phyloP scores from a whole-genome alignment of 1,140 invertebrate genomes.

The Caerostris darwini region DNA sequence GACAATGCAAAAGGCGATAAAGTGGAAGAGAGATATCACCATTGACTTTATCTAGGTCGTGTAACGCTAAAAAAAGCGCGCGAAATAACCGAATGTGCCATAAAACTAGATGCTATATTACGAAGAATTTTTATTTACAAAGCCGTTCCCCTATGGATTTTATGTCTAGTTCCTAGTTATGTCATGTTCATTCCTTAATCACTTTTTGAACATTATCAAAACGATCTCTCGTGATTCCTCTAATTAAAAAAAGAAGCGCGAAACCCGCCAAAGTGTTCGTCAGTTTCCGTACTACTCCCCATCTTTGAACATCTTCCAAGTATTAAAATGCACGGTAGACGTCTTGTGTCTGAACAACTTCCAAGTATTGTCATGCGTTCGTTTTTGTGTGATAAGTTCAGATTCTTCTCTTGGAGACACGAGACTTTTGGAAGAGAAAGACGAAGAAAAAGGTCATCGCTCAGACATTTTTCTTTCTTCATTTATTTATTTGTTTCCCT shows the following conservation, averaged over 20 bases:
- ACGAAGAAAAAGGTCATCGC: constrained; percentile 47
- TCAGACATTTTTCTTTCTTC: constrained; percentile 15
- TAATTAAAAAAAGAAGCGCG: not conserved
- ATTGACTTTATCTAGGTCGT: too few species aligned
- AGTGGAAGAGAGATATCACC: too few species aligned
- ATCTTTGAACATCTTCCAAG: constrained; percentile 29
- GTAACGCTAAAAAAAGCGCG: too few species aligned
- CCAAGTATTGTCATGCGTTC: constrained; percentile 18
- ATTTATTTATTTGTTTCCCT: not conserved
- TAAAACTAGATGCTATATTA: too few species aligned
- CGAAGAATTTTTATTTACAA: too few species aligned
- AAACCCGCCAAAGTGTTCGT: not conserved
- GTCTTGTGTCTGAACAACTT: constrained; percentile 11
- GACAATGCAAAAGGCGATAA: too few species aligned
- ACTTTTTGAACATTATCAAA: not conserved
- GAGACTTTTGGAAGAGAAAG: constrained; percentile 1
- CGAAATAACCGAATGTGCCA: too few species aligned
- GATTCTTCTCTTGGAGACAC: not conserved
- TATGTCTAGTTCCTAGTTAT: too few species aligned
- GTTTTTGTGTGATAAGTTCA: constrained; percentile 33
- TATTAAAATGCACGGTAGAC: not conserved
- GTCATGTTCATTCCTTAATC: too few species aligned
- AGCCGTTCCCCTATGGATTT: too few species aligned
- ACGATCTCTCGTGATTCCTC: not conserved
- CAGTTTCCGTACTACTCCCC: not conserved